phyloP scores from a whole-genome alignment of 1,140 invertebrate genomes.

The Babylonia areolata region DNA sequence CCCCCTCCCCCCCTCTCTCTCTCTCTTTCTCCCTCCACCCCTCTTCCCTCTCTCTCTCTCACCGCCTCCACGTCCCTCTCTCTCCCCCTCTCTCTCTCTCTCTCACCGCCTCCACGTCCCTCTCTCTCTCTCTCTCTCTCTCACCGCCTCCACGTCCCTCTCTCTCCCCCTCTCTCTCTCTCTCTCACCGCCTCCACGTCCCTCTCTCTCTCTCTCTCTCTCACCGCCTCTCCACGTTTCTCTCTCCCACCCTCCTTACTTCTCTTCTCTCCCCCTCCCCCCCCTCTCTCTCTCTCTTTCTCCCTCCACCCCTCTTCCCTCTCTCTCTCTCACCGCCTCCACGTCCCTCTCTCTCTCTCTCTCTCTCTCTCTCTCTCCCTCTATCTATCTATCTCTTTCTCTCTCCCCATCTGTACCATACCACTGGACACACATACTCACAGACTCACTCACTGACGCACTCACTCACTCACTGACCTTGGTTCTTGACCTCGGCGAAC shows the following conservation, averaged over 20 bases:
- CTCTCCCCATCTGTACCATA: background rate
- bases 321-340: background rate
- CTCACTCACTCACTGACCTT: conserved; percentile 77
- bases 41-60: background rate
- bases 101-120: no score
- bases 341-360: background rate
- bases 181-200: background rate
- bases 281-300: background rate
- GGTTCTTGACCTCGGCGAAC: conserved; percentile 79
- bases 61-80: background rate
- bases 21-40: background rate
- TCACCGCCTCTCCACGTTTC: background rate
- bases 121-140: conserved; percentile 8
- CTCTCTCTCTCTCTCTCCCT: background rate
- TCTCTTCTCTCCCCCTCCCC: background rate
- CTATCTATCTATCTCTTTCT: background rate
- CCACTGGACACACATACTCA: no score
- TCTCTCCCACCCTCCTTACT: background rate
- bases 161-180: background rate
- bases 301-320: background rate
- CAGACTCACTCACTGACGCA: background rate
- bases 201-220: background rate
- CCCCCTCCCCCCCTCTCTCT: background rate
- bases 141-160: background rate
- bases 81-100: background rate